Conservation (phyloP, 2,888 invertebrate genomes). For the Tachina grossa region DNA sequence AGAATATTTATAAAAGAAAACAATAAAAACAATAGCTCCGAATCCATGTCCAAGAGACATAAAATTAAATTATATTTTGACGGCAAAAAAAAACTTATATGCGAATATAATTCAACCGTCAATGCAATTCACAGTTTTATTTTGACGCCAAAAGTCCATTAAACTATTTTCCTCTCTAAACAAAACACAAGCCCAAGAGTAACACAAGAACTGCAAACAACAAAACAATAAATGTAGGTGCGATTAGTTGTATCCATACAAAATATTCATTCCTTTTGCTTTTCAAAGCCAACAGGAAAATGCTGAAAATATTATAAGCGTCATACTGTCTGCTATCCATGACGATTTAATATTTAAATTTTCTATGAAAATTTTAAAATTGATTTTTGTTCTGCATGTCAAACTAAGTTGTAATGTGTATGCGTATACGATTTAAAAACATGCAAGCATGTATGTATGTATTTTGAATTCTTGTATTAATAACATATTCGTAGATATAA, state of each 20-base stretch:
- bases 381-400: slow-evolving; percentile 9
- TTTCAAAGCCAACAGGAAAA: slow-evolving; percentile 6
- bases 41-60: slow-evolving; percentile 39
- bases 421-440: background rate
- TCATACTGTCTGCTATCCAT: slow-evolving; percentile 51
- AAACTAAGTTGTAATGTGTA: background rate
- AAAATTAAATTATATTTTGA: slow-evolving; percentile 63
- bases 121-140: slow-evolving; percentile 39
- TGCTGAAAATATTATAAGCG: slow-evolving; percentile 15
- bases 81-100: slow-evolving; percentile 23
- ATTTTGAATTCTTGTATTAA: slow-evolving; percentile 53
- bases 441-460: background rate
- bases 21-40: slow-evolving; percentile 32
- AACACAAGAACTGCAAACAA: slow-evolving; percentile 22
- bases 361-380: slow-evolving; percentile 22
- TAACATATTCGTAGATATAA: background rate
- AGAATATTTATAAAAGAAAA: background rate
- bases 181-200: slow-evolving; percentile 12
- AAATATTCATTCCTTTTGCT: slow-evolving; percentile 18
- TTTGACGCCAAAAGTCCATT: slow-evolving; percentile 66
- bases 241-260: slow-evolving; percentile 32
- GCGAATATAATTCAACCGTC: background rate
- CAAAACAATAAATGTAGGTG: slow-evolving; percentile 22
- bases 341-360: slow-evolving; percentile 14
- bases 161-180: slow-evolving; percentile 53